Conservation (phyloP, 2,888 invertebrate species). For the Plagodis pulveraria region DNA sequence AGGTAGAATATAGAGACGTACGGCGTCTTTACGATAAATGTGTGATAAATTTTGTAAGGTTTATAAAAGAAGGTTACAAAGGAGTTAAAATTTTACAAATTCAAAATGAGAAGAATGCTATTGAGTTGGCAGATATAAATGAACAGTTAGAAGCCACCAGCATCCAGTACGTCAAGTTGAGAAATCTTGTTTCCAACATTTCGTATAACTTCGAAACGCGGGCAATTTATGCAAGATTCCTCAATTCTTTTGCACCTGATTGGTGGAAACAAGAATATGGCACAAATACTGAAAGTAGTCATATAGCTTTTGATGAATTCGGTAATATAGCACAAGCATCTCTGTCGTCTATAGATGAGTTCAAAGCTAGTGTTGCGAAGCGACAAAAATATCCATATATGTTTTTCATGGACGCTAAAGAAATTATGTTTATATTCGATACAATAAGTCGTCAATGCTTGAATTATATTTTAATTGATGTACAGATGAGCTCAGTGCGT, state of each 20-base stretch:
- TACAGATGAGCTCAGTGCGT: constrained; percentile 30
- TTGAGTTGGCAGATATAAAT: constrained; percentile 26
- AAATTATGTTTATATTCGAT: constrained; percentile 41
- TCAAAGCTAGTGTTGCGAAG: constrained; percentile 23
- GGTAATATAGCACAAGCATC: background rate
- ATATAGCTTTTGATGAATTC: background rate
- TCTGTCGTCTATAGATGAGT: constrained; percentile 24
- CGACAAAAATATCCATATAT: constrained; percentile 25
- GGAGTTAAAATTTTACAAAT: constrained; percentile 37
- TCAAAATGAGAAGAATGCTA: constrained; percentile 33
- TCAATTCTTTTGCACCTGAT: constrained; percentile 37
- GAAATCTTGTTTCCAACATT: constrained; percentile 37
- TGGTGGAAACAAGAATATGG: constrained; percentile 39
- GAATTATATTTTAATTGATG: constrained; percentile 48
- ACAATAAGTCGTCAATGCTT: constrained; percentile 43
- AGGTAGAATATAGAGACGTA: constrained; percentile 35
- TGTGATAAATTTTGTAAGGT: constrained; percentile 40
- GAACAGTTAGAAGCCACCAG: constrained; percentile 42
- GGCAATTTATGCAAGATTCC: constrained; percentile 43
- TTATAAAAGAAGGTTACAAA: constrained; percentile 42
- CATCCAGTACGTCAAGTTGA: constrained; percentile 41
- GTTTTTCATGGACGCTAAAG: constrained; percentile 44
- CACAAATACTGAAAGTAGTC: background rate
- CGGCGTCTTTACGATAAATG: constrained; percentile 24
- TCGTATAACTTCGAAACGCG: constrained; percentile 43